Evolutionary conservation across 2,113 vertebrate species (phyloP), one percentile per base, ranked within the genome.

Genomic region (Pyxicephalus adspersus): DNA sequence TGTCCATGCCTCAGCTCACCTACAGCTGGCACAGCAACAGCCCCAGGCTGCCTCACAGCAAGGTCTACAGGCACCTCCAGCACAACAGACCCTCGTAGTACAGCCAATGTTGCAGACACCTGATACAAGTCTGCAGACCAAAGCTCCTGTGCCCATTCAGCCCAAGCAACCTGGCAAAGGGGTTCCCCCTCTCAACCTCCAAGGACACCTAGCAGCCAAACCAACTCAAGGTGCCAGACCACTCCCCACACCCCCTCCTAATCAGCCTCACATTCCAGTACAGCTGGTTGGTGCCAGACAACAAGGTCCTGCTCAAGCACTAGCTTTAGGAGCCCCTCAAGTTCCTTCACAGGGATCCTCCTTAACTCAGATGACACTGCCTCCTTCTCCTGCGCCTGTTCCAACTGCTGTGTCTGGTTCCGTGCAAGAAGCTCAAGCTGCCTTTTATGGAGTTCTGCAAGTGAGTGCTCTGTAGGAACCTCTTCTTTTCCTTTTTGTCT

Each of bases 261-360:
- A 84, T 89, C 83, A 89, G 87, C 96, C 96, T 4, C 96, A 98
- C 61, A 95, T 99, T 81, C 97, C 97, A 0, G 96, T 99, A 74
- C 97, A 99, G 87, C 93, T 98, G 1, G 95, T 99, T 34, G 97
- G 97, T 29, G 95, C 95, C 72, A 93, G 97, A 77, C 97, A 97
- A 89, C 94, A 94, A 64, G 87, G 94, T 11, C 85, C 92, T 60
- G 94, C 94, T 76, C 96, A 94, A 55, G 90, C 94, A 20, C 96
- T 98, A 72, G 94, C 96, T 0, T 83, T 98, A 86, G 96, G 96
- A 4, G 83, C 97, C 85, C 92, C 95, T 57, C 96, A 96, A 86
- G 90, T 93, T 76, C 91, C 91, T 11, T 85, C 9, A 60, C 78
- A 83, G 23, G 82, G 72, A 19, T 75, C 82, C 17, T 65, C 82